These are phyloP conservation scores for Gnatocerus cornutus DNA, from an alignment of 2,888 invertebrate species.

Conservation along the genomic window DNA sequence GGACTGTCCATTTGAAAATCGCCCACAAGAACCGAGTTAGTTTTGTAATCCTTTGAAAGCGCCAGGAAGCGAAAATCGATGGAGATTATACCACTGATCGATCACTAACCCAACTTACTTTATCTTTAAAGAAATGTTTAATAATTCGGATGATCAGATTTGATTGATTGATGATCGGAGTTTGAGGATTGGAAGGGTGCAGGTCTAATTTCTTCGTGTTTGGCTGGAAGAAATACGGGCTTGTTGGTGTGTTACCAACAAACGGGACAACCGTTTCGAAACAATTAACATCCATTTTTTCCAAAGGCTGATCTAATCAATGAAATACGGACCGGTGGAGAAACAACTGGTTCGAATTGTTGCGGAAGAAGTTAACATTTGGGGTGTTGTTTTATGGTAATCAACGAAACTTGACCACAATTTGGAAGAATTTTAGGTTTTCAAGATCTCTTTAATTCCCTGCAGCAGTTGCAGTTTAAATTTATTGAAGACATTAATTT, in stretches of 20 bases:
- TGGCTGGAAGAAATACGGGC: constrained; percentile 5
- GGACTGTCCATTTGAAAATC: constrained; percentile 22
- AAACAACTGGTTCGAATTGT: constrained; percentile 13
- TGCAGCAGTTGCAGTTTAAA: too few species aligned
- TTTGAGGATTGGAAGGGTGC: constrained; percentile 5
- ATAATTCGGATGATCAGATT: neutral
- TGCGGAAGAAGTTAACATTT: neutral
- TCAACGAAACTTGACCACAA: neutral
- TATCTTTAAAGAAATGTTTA: constrained; percentile 22
- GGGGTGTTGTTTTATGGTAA: neutral
- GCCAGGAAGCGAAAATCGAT: constrained; percentile 3
- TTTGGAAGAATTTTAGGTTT: too few species aligned
- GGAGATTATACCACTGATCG: neutral
- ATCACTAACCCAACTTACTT: neutral
- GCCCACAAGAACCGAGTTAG: constrained; percentile 7
- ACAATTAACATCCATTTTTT: constrained; percentile 25
- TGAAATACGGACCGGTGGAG: neutral
- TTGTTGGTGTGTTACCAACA: constrained; percentile 12
- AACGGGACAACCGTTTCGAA: constrained; percentile 31
- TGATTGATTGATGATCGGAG: constrained; percentile 3
- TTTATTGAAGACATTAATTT: too few species aligned
- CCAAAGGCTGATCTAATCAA: constrained; percentile 18
- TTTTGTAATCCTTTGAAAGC: constrained; percentile 2
- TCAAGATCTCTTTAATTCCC: too few species aligned
- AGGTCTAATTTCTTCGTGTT: constrained; percentile 19